phyloP scores from a whole-genome alignment of 2,888 invertebrate genomes.

The Eupithecia exiguata region DNA sequence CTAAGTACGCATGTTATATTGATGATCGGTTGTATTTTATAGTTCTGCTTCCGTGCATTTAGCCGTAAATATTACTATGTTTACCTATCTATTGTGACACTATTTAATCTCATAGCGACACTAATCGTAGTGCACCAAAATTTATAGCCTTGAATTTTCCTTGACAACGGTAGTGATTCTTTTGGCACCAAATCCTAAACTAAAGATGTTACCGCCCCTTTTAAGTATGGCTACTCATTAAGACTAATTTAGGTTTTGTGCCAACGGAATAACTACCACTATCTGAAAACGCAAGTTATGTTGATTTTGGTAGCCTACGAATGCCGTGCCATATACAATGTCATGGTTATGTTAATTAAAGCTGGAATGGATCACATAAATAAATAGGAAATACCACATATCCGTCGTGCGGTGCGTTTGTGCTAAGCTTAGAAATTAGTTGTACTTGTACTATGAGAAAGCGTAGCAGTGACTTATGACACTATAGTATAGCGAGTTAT shows the following conservation, averaged over 20 bases:
- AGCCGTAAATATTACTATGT: not conserved
- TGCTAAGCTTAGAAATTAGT: constrained; percentile 63
- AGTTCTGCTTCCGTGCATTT: not conserved
- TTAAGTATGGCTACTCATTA: not conserved
- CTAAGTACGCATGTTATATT: not conserved
- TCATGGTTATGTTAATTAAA: constrained; percentile 20
- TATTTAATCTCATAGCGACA: not conserved
- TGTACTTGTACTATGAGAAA: constrained; percentile 70
- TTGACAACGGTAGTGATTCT: not conserved
- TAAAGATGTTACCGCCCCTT: not conserved
- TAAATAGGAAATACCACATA: constrained; percentile 52
- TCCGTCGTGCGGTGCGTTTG: constrained; percentile 55
- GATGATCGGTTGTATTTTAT: not conserved
- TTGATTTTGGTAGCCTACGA: not conserved
- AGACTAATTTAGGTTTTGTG: not conserved
- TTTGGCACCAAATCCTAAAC: not conserved
- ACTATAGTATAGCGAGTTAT: constrained; percentile 44
- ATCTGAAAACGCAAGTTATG: not conserved
- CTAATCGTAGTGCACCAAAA: not conserved
- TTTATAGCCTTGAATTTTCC: not conserved
- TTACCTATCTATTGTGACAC: not conserved
- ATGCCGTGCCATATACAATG: not conserved
- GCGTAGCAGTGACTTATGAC: constrained; percentile 64
- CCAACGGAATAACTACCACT: not conserved
- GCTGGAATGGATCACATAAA: constrained; percentile 42